phyloP scores from a whole-genome alignment of 1,140 invertebrate genomes.

The Atta texana region DNA sequence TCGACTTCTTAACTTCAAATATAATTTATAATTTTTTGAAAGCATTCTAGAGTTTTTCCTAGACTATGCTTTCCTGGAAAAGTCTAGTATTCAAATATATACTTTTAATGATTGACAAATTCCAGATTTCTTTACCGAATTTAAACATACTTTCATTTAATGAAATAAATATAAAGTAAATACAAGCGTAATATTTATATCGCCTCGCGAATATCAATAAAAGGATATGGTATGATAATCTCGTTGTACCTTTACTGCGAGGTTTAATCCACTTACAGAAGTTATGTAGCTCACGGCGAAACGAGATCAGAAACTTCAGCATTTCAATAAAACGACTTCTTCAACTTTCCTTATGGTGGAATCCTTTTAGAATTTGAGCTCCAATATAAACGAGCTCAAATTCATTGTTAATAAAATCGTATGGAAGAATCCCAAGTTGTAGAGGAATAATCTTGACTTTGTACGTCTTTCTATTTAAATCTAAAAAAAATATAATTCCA shows the following conservation, averaged over 20 bases:
- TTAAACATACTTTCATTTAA: background rate
- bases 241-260: slow-evolving; percentile 31
- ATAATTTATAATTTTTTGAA: background rate
- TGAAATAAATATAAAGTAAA: background rate
- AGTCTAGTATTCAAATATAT: background rate
- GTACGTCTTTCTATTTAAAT: background rate
- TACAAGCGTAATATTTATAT: slow-evolving; percentile 4
- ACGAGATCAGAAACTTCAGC: slow-evolving; percentile 47
- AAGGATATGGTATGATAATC: slow-evolving; percentile 24
- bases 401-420: slow-evolving; percentile 9
- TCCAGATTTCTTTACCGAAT: background rate
- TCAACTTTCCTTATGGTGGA: slow-evolving; percentile 16
- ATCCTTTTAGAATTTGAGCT: slow-evolving; percentile 30
- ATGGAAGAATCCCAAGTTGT: background rate
- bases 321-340: slow-evolving; percentile 41
- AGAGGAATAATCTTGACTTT: background rate
- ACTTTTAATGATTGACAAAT: background rate
- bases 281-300: slow-evolving; percentile 40
- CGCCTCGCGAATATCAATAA: slow-evolving; percentile 44
- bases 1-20: background rate
- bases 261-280: slow-evolving; percentile 48
- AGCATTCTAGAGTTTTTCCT: background rate
- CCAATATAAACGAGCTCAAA: slow-evolving; percentile 12
- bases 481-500: background rate
- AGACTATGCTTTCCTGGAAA: background rate